Base-by-base conservation (phyloP, 2,113 vertebrate genomes). In the Scortum barcoo region DNA sequence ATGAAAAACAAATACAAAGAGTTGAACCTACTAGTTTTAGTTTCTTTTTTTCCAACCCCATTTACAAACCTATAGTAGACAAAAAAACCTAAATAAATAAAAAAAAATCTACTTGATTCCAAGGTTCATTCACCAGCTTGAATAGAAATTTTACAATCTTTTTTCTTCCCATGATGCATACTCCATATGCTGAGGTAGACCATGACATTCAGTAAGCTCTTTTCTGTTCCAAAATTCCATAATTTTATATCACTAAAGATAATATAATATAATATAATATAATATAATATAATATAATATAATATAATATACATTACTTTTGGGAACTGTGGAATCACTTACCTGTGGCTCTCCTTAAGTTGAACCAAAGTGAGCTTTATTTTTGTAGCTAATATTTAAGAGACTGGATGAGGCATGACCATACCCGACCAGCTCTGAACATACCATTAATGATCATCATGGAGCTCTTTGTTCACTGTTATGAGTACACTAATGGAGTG, bases 401-500 rank as follows among this genome's bases (percentile, higher is more conserved):
- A 40, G 48, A 54, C 60, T 7, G 87, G 71, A 78, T 87, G 84
- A 90, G 80, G 84, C 83, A 85, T 88, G 83, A 78, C 83, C 54
- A 17, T 40, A 17, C 57, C 83, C 51, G 51, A 74, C 44, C 77
- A 40, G 53, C 78, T 78, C 81, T 71, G 89, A 91, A 91, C 89
- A 65, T 85, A 85, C 84, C 92, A 93, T 92, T 88, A 91, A 91
- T 92, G 92, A 91, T 88, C 91, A 92, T 94, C 92, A 78, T 14
- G 73, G 73, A 81, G 81, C 89, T 81, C 90, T 93, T 93, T 93
- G 92, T 93, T 92, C 92, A 73, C 62, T 87, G 76, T 89, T 93
- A 93, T 87, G 91, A 86, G 83, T 86, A 81, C 88, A 86, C 92
- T 93, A 94, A 94, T 93, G 90, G 93, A 93, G 91, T 86, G 92